phyloP scores from a whole-genome alignment of 30 jellyfish, hydroid and myxozoan species.

The Aurelia coerulea region DNA sequence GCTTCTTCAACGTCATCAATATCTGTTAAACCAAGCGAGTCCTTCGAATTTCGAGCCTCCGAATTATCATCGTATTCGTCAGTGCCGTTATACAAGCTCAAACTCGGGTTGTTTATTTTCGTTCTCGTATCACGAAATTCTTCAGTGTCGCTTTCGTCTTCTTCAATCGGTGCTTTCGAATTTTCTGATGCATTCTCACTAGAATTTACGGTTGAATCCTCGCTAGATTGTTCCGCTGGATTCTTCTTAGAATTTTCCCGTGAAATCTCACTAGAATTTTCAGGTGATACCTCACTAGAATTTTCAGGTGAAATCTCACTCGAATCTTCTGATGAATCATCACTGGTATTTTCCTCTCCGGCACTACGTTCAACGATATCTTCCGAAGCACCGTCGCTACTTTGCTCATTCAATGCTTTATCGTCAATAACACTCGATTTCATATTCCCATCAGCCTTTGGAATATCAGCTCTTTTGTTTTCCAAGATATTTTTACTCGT shows the following conservation, averaged over 20 bases:
- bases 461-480: background rate
- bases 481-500: too few species aligned
- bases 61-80: slow-evolving; percentile 26
- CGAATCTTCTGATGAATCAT: too few species aligned
- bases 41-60: slow-evolving; percentile 1
- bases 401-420: background rate
- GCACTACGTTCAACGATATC: too few species aligned
- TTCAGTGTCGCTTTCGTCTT: slow-evolving; percentile 23
- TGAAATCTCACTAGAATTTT: too few species aligned
- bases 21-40: slow-evolving; percentile 39
- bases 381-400: background rate
- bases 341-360: too few species aligned
- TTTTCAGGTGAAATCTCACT: too few species aligned
- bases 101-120: slow-evolving; percentile 36
- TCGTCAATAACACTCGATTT: background rate
- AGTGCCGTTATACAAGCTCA: slow-evolving; percentile 48
- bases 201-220: too few species aligned
- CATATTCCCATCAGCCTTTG: background rate
- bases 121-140: slow-evolving; percentile 23
- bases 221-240: too few species aligned
- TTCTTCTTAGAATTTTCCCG: too few species aligned
- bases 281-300: too few species aligned
- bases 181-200: background rate
- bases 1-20: slow-evolving; percentile 45
- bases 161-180: background rate